Percentiles rank a stretch among this genome's conserved stretches.
These are phyloP conservation scores for Andrena cerasifolii DNA, from an alignment of 1,140 invertebrate genomes.

Conservation along the genomic window DNA sequence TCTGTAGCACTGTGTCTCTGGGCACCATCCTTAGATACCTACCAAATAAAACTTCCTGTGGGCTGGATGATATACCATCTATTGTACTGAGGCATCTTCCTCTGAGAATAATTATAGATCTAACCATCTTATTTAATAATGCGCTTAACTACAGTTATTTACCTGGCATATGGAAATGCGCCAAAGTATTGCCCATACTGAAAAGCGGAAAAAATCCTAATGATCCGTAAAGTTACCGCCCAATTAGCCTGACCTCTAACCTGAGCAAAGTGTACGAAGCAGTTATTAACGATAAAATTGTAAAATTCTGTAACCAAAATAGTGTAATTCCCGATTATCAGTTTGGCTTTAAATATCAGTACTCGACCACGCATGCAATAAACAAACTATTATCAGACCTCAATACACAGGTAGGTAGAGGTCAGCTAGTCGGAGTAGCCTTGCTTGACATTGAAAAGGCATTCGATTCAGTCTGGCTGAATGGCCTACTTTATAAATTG, in stretches of 20 bases:
- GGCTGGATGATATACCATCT: background rate
- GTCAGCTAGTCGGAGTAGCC: background rate
- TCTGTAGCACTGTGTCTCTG: background rate
- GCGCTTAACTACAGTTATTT: background rate
- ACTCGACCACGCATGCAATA: background rate
- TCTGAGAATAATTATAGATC: background rate
- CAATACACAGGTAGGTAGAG: background rate
- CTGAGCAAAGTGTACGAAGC: background rate
- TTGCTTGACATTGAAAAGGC: background rate
- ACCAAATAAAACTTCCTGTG: background rate
- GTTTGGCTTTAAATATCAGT: background rate
- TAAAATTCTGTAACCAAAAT: background rate
- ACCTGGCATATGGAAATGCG: background rate
- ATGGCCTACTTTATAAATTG: constrained; percentile 55
- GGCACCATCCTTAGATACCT: background rate
- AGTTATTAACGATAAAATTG: background rate
- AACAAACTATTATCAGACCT: background rate
- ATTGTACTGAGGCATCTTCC: background rate
- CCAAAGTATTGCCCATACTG: background rate
- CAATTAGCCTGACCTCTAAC: background rate
- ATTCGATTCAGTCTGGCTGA: constrained; percentile 32
- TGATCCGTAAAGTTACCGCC: background rate
- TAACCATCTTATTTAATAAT: background rate
- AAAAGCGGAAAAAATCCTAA: background rate
- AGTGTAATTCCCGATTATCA: background rate